Evolutionary conservation across 2,888 invertebrate genomes (phyloP), one percentile per base, ranked within the genome.

Genomic region (Eupithecia insigniata): DNA sequence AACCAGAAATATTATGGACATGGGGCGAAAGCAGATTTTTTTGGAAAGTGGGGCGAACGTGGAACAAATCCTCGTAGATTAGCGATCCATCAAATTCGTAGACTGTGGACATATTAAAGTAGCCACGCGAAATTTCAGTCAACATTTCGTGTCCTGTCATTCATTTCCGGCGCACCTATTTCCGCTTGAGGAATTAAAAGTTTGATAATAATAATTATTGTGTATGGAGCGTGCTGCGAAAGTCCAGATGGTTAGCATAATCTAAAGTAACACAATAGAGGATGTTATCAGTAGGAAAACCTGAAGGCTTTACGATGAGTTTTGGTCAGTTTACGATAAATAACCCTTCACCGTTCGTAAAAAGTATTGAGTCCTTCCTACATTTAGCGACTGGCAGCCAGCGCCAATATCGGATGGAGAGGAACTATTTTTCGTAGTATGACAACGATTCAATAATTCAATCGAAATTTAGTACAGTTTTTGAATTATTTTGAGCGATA

Each of bases 41-140:
- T n/a, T n/a, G n/a, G n/a, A n/a, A n/a, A n/a, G n/a, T n/a, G n/a
- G n/a, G n/a, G n/a, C n/a, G n/a, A n/a, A n/a, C n/a, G n/a, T n/a
- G n/a, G n/a, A n/a, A n/a, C n/a, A n/a, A n/a, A n/a, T n/a, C 10
- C 46, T 22, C n/a, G 10, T 22, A 51, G 22, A 1, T 22, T 10
- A 22, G 46, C 22, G 22, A 22, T 51, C 46, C 22, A 51, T 51
- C 46, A 58, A 58, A 28, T 28, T 58, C 58, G 55, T 26, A 18
- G 26, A 39, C 39, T 55, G 26, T 39, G 3, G 14, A 3, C 36
- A 3, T 18, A 26, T 26, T 18, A 55, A n/a, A 58, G 14, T 28
- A 6, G 58, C 34, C 58, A 67, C 67, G 67, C 28, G 60, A 60
- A n/a, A 58, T 60, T 46, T 39, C 46, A 67, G 55, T 67, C 55